Evolutionary conservation across 2,797 vertebrate genomes (phyloP).

Genomic region (Enteromius paludinosus): DNA sequence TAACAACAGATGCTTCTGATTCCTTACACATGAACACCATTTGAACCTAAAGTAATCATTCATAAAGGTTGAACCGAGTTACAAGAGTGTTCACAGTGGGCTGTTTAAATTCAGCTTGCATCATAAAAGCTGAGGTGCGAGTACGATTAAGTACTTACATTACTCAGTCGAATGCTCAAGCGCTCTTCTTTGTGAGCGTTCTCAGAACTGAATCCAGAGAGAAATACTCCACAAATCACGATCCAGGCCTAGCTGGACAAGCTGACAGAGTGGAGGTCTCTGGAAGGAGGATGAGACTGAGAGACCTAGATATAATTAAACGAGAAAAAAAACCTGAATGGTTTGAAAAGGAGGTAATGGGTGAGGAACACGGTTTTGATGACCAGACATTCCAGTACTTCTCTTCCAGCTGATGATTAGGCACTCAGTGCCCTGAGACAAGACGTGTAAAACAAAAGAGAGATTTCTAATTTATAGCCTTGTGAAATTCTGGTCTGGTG

Average conservation of each 20-base stretch:
- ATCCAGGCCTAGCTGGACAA: neutral
- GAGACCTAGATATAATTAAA: neutral
- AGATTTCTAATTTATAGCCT: neutral
- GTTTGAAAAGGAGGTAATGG: neutral
- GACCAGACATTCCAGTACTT: neutral
- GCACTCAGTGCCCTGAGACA: neutral
- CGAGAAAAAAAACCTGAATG: neutral
- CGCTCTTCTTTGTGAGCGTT: too few relatives aligned
- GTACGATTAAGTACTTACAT: too few relatives aligned
- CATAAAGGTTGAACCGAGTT: too few relatives aligned
- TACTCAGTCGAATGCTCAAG: too few relatives aligned
- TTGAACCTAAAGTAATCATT: too few relatives aligned
- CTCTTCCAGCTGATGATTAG: neutral
- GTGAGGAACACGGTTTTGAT: neutral
- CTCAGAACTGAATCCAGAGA: too few relatives aligned
- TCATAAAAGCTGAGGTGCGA: too few relatives aligned
- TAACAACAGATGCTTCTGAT: too few relatives aligned
- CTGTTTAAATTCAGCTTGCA: too few relatives aligned
- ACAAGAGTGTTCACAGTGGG: too few relatives aligned
- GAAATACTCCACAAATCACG: too few relatives aligned
- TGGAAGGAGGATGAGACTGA: neutral
- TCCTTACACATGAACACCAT: too few relatives aligned
- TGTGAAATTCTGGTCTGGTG: neutral
- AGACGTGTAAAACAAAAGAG: neutral
- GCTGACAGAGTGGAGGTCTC: neutral